Base-by-base conservation (phyloP, 1,140 invertebrate genomes). In the Bradynema listronoti region DNA sequence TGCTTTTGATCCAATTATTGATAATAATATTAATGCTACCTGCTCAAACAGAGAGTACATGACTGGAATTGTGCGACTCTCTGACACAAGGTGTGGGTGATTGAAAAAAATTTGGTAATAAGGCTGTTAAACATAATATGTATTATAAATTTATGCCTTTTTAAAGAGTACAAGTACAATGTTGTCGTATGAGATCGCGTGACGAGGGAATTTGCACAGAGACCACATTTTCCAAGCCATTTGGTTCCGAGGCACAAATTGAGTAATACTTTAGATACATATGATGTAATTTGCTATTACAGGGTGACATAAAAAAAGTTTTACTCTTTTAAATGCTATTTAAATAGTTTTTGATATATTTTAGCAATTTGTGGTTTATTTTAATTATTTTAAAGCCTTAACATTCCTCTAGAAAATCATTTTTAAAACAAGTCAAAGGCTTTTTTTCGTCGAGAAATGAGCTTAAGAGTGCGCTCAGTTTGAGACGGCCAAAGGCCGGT, bases 141-240 rank as follows among this genome's bases (percentile, higher is more conserved):
- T 19, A 39, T 36, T 29, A 29, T 46, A 29, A 24, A 42, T 53
- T 45, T 34, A 32, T 53, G 14, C 11, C 52, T 9, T 32, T 41
- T 57, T 78, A 61, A 34, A 75, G 73, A 61, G 65, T 78, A 36
- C 76, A 76, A 78, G 46, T 75, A 30, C 57, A 68, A 50, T 76
- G 73, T 34, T 76, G 73, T 32, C 58, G 61, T 11, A 36, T 76
- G 50, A 46, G 73, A 36, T 66, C 76, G 22, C 55, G 73, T 34
- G 63, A 65, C 29, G 73, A 78, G 50, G 54, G 55, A n/a, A 66
- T 63, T 34, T 76, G 73, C 58, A 58, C 60, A 19, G 62, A 73
- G 19, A 50, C 50, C 24, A 27, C 51, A 16, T 76, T 71, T 62
- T 65, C 55, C 32, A 76, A 76, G 42, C 73, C 73, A 7, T 47